phyloP scores from a whole-genome alignment of 2,888 invertebrate genomes.

The Plusia festucae region DNA sequence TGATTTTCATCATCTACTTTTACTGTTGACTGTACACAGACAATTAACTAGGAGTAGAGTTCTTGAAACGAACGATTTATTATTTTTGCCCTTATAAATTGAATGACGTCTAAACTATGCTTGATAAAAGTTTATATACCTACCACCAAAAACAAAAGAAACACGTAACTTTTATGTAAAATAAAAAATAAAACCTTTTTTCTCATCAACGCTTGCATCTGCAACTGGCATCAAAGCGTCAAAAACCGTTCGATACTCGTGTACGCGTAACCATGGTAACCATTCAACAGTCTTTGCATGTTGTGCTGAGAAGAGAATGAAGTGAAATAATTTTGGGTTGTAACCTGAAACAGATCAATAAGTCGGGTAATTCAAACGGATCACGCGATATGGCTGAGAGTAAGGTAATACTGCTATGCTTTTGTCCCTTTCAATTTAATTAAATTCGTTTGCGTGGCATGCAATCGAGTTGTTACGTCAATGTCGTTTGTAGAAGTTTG shows the following conservation, averaged over 20 bases:
- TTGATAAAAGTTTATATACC: constrained; percentile 7
- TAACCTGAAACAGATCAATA: constrained; percentile 84
- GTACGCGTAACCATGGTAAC: constrained; percentile 75
- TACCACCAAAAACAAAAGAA: not conserved
- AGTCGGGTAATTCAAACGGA: constrained; percentile 77
- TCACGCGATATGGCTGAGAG: constrained; percentile 85
- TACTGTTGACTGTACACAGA: too few species aligned
- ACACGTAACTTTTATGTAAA: not conserved
- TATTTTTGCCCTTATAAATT: too few species aligned
- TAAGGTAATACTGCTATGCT: constrained; percentile 76
- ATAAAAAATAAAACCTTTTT: constrained; percentile 28
- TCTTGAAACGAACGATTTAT: too few species aligned
- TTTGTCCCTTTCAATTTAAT: constrained; percentile 78
- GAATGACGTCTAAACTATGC: too few species aligned
- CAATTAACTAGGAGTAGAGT: too few species aligned
- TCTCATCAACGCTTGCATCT: constrained; percentile 12
- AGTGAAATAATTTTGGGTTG: constrained; percentile 82
- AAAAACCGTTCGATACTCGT: constrained; percentile 70
- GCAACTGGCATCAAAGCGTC: constrained; percentile 36
- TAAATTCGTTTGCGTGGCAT: constrained; percentile 79
- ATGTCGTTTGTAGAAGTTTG: constrained; percentile 38
- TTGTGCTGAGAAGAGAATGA: constrained; percentile 77
- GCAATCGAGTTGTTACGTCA: constrained; percentile 68
- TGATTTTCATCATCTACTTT: too few species aligned
- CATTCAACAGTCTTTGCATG: constrained; percentile 73